These are phyloP conservation scores for Zoanthus sociatus DNA, from an alignment of 92 coral and sea anemone genomes.

Conservation along the genomic window DNA sequence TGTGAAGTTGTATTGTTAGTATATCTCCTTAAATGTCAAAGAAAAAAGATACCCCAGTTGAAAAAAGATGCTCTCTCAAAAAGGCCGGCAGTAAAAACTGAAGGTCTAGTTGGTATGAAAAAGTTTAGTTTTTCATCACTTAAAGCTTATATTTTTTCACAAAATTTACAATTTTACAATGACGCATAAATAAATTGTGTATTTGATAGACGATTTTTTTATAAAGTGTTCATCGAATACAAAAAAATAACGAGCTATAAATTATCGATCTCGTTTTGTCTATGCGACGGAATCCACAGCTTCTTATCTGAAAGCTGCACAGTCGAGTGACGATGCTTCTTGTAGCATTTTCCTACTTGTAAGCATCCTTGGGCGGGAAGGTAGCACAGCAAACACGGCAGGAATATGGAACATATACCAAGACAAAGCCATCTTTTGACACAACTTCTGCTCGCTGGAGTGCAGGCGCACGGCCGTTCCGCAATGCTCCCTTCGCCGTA, in stretches of 20 bases:
- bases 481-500: slow-evolving; percentile 85
- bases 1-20: background rate
- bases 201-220: slow-evolving; percentile 75
- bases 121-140: slow-evolving; percentile 5
- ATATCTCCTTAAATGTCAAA: background rate
- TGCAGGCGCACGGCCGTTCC: slow-evolving; percentile 91
- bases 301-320: slow-evolving; percentile 60
- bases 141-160: background rate
- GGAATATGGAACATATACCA: slow-evolving; percentile 77
- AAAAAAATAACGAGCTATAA: slow-evolving; percentile 73
- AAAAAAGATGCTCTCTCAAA: background rate
- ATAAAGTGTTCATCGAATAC: slow-evolving; percentile 66
- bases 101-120: background rate
- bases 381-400: slow-evolving; percentile 95
- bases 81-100: background rate
- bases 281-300: slow-evolving; percentile 47
- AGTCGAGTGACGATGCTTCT: slow-evolving; percentile 71
- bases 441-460: slow-evolving; percentile 77
- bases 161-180: slow-evolving; percentile 86
- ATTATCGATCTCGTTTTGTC: slow-evolving; percentile 62
- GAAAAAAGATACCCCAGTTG: slow-evolving; percentile 13
- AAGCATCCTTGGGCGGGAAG: slow-evolving; percentile 90
- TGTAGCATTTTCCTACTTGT: slow-evolving; percentile 77
- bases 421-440: slow-evolving; percentile 93
- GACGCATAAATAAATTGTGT: slow-evolving; percentile 84